Conservation (phyloP, 2,797 vertebrate species). For the Epinephelus coioides region DNA sequence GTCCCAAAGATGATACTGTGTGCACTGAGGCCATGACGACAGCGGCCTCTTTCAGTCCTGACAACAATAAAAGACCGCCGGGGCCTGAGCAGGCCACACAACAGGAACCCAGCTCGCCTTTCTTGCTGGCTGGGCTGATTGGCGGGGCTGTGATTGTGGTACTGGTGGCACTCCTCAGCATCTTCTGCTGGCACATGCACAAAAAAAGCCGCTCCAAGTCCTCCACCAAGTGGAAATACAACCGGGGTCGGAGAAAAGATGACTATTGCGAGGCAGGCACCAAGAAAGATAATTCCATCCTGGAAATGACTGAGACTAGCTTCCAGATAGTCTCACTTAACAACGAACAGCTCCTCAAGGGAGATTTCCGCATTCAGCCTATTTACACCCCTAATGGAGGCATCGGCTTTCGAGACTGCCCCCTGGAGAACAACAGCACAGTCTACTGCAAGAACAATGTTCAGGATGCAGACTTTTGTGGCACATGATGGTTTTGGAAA, state of each 20-base stretch:
- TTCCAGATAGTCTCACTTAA: conserved; percentile 98
- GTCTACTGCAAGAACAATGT: conserved; percentile 93
- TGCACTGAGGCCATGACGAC: conserved; percentile 93
- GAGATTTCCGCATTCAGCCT: conserved; percentile 95
- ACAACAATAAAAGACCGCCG: conserved; percentile 88
- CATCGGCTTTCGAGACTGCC: conserved; percentile 92
- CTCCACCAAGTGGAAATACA: conserved; percentile 96
- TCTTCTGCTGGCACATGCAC: conserved; percentile 95
- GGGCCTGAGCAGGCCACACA: conserved; percentile 92
- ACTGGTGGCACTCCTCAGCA: conserved; percentile 88
- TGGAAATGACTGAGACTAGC: conserved; percentile 98
- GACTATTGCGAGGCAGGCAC: conserved; percentile 96
- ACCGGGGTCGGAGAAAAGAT: conserved; percentile 94
- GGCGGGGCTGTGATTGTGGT: conserved; percentile 93
- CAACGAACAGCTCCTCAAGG: conserved; percentile 98
- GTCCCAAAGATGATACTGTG: conserved; percentile 89
- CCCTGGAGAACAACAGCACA: conserved; percentile 93
- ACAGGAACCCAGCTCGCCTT: conserved; percentile 90
- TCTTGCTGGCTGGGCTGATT: conserved; percentile 91
- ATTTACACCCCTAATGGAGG: conserved; percentile 96
- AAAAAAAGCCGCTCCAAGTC: conserved; percentile 89
- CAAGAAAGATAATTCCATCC: conserved; percentile 97
- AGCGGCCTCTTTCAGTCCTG: conserved; percentile 79
- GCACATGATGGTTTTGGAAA: conserved; percentile 85
- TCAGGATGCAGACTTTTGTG: conserved; percentile 91